Evolutionary conservation across 2,113 vertebrate genomes (phyloP), one percentile per base, ranked within the genome.

Genomic region (Eidolon helvum): DNA sequence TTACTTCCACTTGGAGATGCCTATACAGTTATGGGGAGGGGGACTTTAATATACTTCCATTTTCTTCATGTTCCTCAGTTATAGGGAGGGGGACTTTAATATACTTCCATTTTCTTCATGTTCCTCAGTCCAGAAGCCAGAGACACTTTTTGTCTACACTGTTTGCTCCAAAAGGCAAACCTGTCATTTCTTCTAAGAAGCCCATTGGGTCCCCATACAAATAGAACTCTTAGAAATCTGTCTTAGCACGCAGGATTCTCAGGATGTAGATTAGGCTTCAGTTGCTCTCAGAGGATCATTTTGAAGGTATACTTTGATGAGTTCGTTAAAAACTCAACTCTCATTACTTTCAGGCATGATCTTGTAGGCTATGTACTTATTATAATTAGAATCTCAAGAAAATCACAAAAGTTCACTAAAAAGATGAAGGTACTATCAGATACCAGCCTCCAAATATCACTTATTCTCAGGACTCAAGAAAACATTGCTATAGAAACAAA

Each of bases 1-100:
- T 97, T 63, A 90, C 55, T 96, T 96, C 7, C 9, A 50, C 45
- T 77, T 91, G 53, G 24, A 95, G 19, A 78, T 87, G 65, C 66
- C 63, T 72, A 26, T 63, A 87, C 48, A 78, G n/a, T 72, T 94
- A 89, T 35, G 14, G 48, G 48, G 48, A 15, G 12, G 48, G 48
- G 48, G 15, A 50, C 15, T 87, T 92, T 69, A 75, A 66, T 55
- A 66, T 18, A 89, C 11, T 95, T 71, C 1, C 50, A n/a, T 93
- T 91, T 88, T 93, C 33, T 75, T 94, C 14, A 75, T n/a, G 65
- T 45, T 86, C 19, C 45, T 88, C 53, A 78, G 9, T 55, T 94
- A 89, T 35, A 10, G 48, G 48, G 11, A 48, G 48, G 48, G 48
- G 48, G 15, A 50, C 15, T 87, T 92, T 69, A 75, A 66, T 55